phyloP scores from a whole-genome alignment of 2,113 vertebrate species.

The Accipiter virgatus region DNA sequence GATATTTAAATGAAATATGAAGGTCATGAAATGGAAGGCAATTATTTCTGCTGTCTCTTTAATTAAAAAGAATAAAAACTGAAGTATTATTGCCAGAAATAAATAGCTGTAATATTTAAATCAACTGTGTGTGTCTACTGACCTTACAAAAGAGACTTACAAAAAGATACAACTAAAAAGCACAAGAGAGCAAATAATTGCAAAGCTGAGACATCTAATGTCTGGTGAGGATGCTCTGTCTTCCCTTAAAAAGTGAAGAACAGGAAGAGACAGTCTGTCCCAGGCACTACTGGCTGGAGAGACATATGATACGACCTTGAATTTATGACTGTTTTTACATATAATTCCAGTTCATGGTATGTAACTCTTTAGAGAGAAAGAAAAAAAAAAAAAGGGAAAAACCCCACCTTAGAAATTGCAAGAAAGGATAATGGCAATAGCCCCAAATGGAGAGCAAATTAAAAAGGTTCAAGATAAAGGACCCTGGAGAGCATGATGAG shows the following conservation, averaged over 20 bases:
- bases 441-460: neutral
- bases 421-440: neutral
- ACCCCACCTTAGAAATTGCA: neutral
- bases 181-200: neutral
- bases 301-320: neutral
- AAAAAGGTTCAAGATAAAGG: neutral
- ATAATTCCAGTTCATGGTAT: neutral
- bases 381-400: fast-evolving
- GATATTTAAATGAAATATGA: neutral
- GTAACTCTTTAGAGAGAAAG: neutral
- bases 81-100: neutral
- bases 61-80: neutral
- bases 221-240: neutral
- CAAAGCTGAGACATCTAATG: neutral
- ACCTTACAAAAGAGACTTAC: neutral
- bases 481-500: neutral
- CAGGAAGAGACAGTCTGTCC: neutral
- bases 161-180: neutral
- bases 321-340: neutral
- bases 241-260: neutral
- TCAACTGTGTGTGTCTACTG: neutral
- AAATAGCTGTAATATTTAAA: neutral
- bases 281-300: neutral
- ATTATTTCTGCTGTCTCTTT: neutral
- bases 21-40: neutral